Conservation (phyloP, 2,797 vertebrate species). For the Parambassis ranga region DNA sequence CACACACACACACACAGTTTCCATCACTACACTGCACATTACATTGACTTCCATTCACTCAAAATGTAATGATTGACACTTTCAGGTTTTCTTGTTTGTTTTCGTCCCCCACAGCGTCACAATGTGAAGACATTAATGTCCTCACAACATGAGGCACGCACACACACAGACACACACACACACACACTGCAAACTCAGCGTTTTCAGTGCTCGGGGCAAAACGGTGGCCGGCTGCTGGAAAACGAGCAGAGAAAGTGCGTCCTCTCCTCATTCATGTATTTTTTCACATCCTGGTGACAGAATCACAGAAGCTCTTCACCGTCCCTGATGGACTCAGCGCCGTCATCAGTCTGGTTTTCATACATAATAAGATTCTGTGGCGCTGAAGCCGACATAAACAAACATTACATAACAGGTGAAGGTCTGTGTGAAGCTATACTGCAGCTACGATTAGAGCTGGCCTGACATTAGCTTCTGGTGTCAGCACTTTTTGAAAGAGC, state of each 20-base stretch:
- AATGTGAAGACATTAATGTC: background rate
- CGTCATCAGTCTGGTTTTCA: background rate
- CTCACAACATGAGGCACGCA: background rate
- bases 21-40: background rate
- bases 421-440: background rate
- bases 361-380: slow-evolving; percentile 16
- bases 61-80: no score
- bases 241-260: slow-evolving; percentile 19
- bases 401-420: background rate
- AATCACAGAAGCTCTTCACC: background rate
- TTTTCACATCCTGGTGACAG: slow-evolving; percentile 2
- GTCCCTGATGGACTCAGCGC: slow-evolving; percentile 7
- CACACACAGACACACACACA: slow-evolving; percentile 12
- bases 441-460: no score
- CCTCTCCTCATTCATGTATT: slow-evolving; percentile 7
- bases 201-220: slow-evolving; percentile 21
- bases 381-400: slow-evolving; percentile 17
- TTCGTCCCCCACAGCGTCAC: background rate
- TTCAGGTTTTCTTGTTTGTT: no score
- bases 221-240: slow-evolving; percentile 26
- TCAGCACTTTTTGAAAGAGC: no score
- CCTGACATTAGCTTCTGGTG: background rate
- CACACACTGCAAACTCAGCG: slow-evolving; percentile 36
- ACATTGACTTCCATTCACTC: background rate
- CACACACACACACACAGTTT: background rate